Conservation (phyloP, 2,888 invertebrate genomes). For the Dasysyrphus tricinctus region DNA sequence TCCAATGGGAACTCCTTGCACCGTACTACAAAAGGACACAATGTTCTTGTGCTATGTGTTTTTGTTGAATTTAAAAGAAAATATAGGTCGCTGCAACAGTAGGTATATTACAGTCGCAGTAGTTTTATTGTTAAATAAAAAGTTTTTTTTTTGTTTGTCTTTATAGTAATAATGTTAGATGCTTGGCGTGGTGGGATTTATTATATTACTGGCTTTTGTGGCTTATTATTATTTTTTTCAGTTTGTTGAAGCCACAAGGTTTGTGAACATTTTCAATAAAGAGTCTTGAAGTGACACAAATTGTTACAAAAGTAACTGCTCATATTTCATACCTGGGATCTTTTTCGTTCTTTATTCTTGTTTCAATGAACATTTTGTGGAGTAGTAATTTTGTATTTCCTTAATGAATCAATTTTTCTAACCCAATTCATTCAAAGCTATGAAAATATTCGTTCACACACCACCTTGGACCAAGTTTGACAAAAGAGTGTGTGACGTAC, state of each 20-base stretch:
- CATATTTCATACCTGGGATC: constrained; percentile 10
- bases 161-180: constrained; percentile 6
- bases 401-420: constrained; percentile 17
- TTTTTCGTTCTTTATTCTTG: not conserved
- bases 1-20: constrained; percentile 19
- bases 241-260: not conserved
- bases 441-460: not conserved
- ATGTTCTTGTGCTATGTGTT: constrained; percentile 4
- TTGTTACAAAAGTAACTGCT: constrained; percentile 29
- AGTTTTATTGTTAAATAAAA: constrained; percentile 4
- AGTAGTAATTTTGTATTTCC: not conserved
- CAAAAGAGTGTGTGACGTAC: no score
- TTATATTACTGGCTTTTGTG: constrained; percentile 35
- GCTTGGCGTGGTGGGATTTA: constrained; percentile 19
- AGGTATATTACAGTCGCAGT: not conserved
- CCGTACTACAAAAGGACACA: constrained; percentile 24
- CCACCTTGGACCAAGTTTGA: not conserved
- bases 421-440: constrained; percentile 6
- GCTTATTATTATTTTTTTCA: not conserved
- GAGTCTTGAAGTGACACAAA: constrained; percentile 22
- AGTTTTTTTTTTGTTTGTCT: not conserved
- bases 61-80: not conserved
- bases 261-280: constrained; percentile 21
- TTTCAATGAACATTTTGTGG: constrained; percentile 15
- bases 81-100: constrained; percentile 16